phyloP scores from a whole-genome alignment of 35 echinoderm and acorn worm genomes.

The Heliocidaris tuberculata region DNA sequence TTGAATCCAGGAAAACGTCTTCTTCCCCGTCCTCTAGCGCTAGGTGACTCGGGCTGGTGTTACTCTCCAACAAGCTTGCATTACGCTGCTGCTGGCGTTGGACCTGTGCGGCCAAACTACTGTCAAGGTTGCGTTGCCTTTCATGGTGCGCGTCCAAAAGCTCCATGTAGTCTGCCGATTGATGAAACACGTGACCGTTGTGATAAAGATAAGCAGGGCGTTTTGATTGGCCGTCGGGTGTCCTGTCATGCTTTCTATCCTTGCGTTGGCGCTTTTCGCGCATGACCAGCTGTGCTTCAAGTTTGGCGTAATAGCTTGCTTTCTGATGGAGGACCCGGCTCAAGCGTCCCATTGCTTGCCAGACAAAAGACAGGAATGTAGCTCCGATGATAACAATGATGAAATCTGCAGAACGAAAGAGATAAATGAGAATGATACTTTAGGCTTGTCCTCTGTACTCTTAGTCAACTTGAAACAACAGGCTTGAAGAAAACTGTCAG shows the following conservation, averaged over 20 bases:
- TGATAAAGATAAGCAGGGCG: slow-evolving; percentile 27
- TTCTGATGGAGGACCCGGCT: not conserved
- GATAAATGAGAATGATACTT: not conserved
- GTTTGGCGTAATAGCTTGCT: not conserved
- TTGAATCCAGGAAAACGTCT: slow-evolving; percentile 21
- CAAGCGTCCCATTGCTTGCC: slow-evolving; percentile 28
- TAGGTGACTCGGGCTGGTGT: not conserved
- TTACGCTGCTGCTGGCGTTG: slow-evolving; percentile 34
- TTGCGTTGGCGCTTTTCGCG: not conserved
- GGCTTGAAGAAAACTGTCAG: not conserved
- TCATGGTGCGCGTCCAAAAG: slow-evolving; percentile 23
- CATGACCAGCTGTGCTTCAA: slow-evolving; percentile 20
- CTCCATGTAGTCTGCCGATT: slow-evolving; percentile 29
- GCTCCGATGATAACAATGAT: slow-evolving; percentile 6
- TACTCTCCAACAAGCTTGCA: not conserved
- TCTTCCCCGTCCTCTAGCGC: slow-evolving; percentile 23
- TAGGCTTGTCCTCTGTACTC: not conserved
- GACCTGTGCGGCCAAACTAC: not conserved
- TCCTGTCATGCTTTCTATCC: not conserved
- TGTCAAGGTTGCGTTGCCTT: slow-evolving; percentile 11
- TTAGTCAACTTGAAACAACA: not conserved
- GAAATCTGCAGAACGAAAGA: not conserved
- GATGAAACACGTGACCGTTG: slow-evolving; percentile 43
- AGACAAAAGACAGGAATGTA: not conserved
- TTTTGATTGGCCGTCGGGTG: slow-evolving; percentile 7